Evolutionary conservation across 2,888 invertebrate genomes (phyloP).

Genomic region (Drosophila tripunctata): DNA sequence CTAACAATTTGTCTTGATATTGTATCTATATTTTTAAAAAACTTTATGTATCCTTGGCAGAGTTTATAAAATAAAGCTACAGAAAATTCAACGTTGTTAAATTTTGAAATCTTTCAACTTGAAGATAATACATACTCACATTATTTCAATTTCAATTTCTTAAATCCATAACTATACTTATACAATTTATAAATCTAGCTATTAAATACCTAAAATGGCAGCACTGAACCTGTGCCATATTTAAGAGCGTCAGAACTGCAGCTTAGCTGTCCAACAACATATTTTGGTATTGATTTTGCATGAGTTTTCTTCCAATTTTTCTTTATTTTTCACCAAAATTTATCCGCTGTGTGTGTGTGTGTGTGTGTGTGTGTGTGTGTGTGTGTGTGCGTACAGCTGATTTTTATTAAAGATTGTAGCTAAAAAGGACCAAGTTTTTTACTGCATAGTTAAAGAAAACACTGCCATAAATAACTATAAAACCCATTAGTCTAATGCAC

Average conservation of each 20-base stretch:
- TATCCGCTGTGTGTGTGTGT: conserved; percentile 43
- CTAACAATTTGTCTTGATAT: too few relatives aligned
- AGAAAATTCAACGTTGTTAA: too few relatives aligned
- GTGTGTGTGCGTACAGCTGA: conserved; percentile 25
- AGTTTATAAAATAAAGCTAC: too few relatives aligned
- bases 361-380: conserved; percentile 20
- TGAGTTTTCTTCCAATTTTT: conserved; percentile 45
- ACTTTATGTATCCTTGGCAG: too few relatives aligned
- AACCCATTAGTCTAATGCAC: conserved; percentile 34
- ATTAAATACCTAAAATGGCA: too few relatives aligned
- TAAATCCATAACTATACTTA: too few relatives aligned
- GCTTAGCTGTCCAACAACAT: conserved; percentile 66
- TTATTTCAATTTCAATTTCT: too few relatives aligned
- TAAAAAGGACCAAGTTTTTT: conserved; percentile 43
- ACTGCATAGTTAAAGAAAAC: neutral
- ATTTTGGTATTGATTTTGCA: conserved; percentile 76
- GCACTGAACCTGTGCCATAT: conserved; percentile 69
- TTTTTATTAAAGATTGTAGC: conserved; percentile 42
- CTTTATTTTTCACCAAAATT: conserved; percentile 20
- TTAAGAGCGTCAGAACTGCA: conserved; percentile 21
- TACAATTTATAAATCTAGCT: too few relatives aligned
- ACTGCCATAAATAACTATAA: conserved; percentile 27
- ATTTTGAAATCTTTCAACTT: too few relatives aligned
- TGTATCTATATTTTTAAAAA: too few relatives aligned
- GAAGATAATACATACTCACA: too few relatives aligned